Conservation (phyloP, 1,140 invertebrate genomes). For the Aleiodes sp. region DNA sequence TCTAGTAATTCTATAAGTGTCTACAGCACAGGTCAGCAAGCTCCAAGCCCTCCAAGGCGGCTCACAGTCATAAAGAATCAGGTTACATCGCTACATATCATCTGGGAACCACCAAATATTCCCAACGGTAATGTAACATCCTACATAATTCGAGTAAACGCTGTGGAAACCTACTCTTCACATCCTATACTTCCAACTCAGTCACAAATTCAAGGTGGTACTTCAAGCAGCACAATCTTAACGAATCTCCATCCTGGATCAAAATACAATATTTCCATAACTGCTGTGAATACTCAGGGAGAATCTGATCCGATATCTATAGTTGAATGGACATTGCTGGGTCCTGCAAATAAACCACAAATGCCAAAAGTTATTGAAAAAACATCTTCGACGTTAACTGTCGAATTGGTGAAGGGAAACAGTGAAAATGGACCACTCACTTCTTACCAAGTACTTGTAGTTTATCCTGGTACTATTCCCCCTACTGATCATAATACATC, state of each 20-base stretch:
- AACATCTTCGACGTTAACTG: slow-evolving; percentile 68
- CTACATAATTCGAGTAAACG: slow-evolving; percentile 66
- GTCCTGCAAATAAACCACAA: slow-evolving; percentile 74
- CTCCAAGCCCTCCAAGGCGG: slow-evolving; percentile 54
- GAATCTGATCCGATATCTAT: slow-evolving; percentile 68
- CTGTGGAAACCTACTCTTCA: slow-evolving; percentile 48
- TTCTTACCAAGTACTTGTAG: slow-evolving; percentile 76
- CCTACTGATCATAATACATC: slow-evolving; percentile 42
- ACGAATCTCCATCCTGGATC: slow-evolving; percentile 77
- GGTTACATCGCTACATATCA: slow-evolving; percentile 45
- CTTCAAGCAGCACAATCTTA: slow-evolving; percentile 59
- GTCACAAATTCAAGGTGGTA: slow-evolving; percentile 60
- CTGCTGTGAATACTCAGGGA: slow-evolving; percentile 71
- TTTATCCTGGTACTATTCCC: slow-evolving; percentile 65
- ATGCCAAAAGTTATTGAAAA: slow-evolving; percentile 71
- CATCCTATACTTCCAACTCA: slow-evolving; percentile 50
- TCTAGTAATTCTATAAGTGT: slow-evolving; percentile 60
- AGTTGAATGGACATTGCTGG: slow-evolving; percentile 74
- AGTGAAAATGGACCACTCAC: slow-evolving; percentile 81
- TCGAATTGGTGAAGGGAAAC: slow-evolving; percentile 70
- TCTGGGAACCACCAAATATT: slow-evolving; percentile 69
- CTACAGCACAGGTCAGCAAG: slow-evolving; percentile 65
- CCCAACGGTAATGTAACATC: slow-evolving; percentile 71
- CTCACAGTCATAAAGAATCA: slow-evolving; percentile 39
- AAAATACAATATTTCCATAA: slow-evolving; percentile 75